A percentile compares a stretch with the other conserved stretches of the same genome.
phyloP scores from a whole-genome alignment of 2,797 vertebrate species.

The Pangasius djambal region DNA sequence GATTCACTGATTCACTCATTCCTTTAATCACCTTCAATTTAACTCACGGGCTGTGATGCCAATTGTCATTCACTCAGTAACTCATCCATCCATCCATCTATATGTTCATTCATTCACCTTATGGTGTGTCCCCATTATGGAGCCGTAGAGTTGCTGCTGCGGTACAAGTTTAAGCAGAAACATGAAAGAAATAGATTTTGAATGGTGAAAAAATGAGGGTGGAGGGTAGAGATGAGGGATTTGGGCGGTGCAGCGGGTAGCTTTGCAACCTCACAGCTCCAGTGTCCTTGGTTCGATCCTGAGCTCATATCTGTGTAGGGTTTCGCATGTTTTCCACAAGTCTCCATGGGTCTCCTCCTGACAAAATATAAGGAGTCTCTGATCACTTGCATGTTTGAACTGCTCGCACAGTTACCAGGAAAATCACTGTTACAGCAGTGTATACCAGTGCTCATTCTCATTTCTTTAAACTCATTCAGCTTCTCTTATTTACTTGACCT shows the following conservation, averaged over 20 bases:
- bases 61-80: background rate
- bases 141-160: background rate
- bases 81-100: background rate
- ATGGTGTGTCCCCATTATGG: background rate
- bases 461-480: background rate
- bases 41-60: too few species aligned
- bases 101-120: background rate
- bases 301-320: background rate
- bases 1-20: background rate
- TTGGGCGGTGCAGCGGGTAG: background rate
- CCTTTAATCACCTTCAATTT: too few species aligned
- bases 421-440: background rate
- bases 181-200: background rate
- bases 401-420: too few species aligned
- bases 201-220: background rate
- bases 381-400: background rate
- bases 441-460: background rate
- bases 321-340: background rate
- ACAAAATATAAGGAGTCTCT: background rate
- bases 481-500: background rate
- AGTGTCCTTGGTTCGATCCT: background rate
- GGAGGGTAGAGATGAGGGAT: background rate
- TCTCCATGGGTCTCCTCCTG: background rate
- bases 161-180: background rate
- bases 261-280: background rate